A percentile compares a stretch with the other conserved stretches of the same genome.
phyloP scores from a whole-genome alignment of 2,888 invertebrate genomes.

The Sinelater perroti region DNA sequence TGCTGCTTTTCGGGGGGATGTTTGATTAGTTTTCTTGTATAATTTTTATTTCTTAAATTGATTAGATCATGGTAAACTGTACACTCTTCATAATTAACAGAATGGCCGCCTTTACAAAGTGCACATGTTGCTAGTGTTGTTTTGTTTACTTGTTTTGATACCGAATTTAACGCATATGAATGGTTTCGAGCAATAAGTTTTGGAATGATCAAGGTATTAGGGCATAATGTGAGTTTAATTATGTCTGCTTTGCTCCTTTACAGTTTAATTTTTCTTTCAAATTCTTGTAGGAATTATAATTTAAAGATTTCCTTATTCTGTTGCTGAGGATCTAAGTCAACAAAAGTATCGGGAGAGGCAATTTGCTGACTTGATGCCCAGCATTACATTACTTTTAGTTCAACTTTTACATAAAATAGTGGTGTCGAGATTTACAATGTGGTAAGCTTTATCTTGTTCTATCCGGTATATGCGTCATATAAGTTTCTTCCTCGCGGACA shows the following conservation, averaged over 20 bases:
- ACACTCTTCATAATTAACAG: background rate
- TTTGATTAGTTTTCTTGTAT: background rate
- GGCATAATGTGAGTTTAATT: background rate
- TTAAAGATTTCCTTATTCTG: background rate
- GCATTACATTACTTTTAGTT: background rate
- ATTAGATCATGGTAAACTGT: background rate
- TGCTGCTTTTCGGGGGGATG: background rate
- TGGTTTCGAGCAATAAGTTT: conserved; percentile 1
- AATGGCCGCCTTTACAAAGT: background rate
- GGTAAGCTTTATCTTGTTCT: no score
- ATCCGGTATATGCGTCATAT: no score
- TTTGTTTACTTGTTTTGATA: background rate
- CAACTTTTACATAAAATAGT: background rate
- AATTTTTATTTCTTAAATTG: background rate
- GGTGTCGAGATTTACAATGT: no score
- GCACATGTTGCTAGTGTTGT: background rate
- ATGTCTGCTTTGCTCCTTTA: background rate
- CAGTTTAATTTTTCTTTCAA: background rate
- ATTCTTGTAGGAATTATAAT: conserved; percentile 1
- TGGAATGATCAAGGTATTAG: background rate
- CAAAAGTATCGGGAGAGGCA: background rate
- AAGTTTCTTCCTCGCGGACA: no score
- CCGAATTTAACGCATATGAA: background rate
- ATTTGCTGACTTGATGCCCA: background rate
- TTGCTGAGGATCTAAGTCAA: background rate